phyloP scores from a whole-genome alignment of 2,113 vertebrate species.

The Hoplias malabaricus region DNA sequence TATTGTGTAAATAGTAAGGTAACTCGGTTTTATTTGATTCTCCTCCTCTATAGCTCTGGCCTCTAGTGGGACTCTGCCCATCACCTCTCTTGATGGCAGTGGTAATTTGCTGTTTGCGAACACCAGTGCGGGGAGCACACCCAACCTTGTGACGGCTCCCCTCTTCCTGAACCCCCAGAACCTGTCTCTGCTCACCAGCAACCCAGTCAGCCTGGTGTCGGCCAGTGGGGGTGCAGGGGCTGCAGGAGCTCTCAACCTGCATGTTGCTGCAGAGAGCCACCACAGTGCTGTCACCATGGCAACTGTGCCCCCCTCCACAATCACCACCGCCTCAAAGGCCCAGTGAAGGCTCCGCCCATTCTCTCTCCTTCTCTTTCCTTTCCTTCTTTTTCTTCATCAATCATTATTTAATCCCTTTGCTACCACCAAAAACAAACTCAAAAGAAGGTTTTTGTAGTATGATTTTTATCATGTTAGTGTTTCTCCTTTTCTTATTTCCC shows the following conservation, averaged over 20 bases:
- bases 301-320: constrained; percentile 83
- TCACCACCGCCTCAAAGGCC: constrained; percentile 96
- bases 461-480: constrained; percentile 38
- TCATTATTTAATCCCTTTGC: constrained; percentile 75
- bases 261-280: constrained; percentile 84
- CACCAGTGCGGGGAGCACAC: constrained; percentile 81
- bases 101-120: constrained; percentile 94
- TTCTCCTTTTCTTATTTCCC: constrained; percentile 27
- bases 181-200: constrained; percentile 98
- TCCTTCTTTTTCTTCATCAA: constrained; percentile 50
- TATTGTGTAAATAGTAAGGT: neutral
- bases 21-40: neutral
- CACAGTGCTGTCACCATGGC: constrained; percentile 89
- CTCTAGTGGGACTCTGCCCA: constrained; percentile 91
- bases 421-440: constrained; percentile 76
- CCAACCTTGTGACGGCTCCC: constrained; percentile 94
- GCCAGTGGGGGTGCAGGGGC: constrained; percentile 79
- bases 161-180: constrained; percentile 98
- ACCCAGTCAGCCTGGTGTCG: constrained; percentile 95
- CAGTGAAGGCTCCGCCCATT: constrained; percentile 81
- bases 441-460: constrained; percentile 55
- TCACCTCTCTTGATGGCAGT: constrained; percentile 92
- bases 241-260: constrained; percentile 85
- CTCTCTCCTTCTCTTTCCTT: constrained; percentile 41
- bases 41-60: constrained; percentile 82